A percentile compares a stretch with the other conserved stretches of the same genome.
Evolutionary conservation across 1,140 invertebrate species (phyloP).

Genomic region (Drosophila jambulina): DNA sequence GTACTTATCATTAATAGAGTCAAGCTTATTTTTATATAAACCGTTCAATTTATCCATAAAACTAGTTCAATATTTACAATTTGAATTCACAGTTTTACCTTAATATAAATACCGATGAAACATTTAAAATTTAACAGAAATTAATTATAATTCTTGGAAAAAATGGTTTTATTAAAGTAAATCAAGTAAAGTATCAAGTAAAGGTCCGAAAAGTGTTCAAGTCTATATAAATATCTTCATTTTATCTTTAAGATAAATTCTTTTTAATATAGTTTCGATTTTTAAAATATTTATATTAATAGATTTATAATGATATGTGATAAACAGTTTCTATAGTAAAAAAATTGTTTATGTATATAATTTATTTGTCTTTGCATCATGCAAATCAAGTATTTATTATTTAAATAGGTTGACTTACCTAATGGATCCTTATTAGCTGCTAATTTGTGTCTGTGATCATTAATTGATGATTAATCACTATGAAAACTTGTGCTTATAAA

Average conservation of each 20-base stretch:
- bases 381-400: no score
- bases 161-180: accelerated
- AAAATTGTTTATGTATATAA: no score
- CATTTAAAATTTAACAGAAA: background rate
- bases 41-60: background rate
- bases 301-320: no score
- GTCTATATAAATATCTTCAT: no score
- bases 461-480: background rate
- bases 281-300: no score
- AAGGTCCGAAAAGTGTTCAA: no score
- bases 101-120: background rate
- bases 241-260: no score
- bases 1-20: background rate
- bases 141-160: background rate
- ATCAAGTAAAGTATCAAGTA: no score
- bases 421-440: background rate
- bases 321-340: no score
- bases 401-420: background rate
- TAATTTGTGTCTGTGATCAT: background rate
- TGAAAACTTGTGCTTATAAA: background rate
- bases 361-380: no score
- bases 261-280: background rate
- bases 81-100: background rate
- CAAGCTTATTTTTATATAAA: background rate
- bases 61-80: background rate